Percentiles rank a stretch among this genome's conserved stretches.
Conservation (phyloP, 2,888 invertebrate species). For the Polyploca ridens region DNA sequence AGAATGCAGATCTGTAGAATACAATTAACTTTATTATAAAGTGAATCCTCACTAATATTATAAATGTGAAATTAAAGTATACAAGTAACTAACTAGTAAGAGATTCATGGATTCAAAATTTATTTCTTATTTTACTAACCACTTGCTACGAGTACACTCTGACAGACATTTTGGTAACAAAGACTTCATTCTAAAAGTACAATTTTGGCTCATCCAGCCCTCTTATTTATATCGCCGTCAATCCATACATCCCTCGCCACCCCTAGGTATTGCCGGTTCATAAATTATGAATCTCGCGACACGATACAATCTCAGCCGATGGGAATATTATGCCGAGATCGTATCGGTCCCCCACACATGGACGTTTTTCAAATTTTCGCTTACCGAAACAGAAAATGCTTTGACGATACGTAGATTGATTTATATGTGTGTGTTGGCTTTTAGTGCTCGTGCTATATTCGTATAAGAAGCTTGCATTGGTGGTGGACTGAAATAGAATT, state of each 20-base stretch:
- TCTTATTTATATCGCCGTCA: constrained; percentile 23
- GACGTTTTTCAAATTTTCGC: constrained; percentile 57
- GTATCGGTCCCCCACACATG: constrained; percentile 41
- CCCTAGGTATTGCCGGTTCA: constrained; percentile 65
- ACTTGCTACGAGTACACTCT: too few species aligned
- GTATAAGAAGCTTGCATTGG: not conserved
- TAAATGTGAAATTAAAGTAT: too few species aligned
- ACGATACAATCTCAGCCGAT: constrained; percentile 75
- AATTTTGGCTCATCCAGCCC: constrained; percentile 21
- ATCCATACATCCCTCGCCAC: constrained; percentile 43
- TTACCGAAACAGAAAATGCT: constrained; percentile 23
- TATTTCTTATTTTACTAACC: too few species aligned
- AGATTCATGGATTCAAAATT: too few species aligned
- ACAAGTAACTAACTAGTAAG: too few species aligned
- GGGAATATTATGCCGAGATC: constrained; percentile 71
- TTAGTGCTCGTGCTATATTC: constrained; percentile 12
- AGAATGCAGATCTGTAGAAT: too few species aligned
- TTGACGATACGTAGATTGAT: constrained; percentile 12
- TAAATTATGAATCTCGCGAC: constrained; percentile 76
- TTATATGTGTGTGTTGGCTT: constrained; percentile 15
- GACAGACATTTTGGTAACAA: too few species aligned
- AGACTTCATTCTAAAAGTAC: not conserved
- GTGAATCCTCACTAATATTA: too few species aligned
- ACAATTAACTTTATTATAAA: too few species aligned
- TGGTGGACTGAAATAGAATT: not conserved